These are phyloP conservation scores for Metallyticus violacea DNA, from an alignment of 2,888 invertebrate species.

Conservation along the genomic window DNA sequence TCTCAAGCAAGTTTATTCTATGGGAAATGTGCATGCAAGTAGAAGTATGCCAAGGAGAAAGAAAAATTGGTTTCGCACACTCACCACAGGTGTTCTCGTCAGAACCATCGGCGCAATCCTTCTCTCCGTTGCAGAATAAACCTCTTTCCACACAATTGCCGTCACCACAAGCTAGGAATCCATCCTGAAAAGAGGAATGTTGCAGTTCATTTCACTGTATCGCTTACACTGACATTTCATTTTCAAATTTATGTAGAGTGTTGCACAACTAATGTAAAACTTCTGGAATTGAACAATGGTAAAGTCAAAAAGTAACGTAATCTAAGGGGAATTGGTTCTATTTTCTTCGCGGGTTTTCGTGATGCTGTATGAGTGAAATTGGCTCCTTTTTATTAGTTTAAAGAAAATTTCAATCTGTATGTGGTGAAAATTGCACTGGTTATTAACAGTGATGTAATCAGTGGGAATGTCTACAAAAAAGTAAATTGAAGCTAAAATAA, in stretches of 20 bases:
- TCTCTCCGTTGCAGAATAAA: constrained; percentile 90
- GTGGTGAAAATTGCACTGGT: too few species aligned
- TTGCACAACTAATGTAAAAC: neutral
- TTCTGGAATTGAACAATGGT: neutral
- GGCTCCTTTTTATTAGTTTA: too few species aligned
- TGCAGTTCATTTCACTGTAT: neutral
- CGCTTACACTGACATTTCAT: neutral
- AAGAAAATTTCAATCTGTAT: too few species aligned
- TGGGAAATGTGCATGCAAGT: neutral
- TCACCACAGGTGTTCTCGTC: constrained; percentile 89
- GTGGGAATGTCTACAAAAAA: too few species aligned
- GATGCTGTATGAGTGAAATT: too few species aligned
- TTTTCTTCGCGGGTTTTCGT: too few species aligned
- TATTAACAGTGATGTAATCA: too few species aligned
- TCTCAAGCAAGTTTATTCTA: neutral
- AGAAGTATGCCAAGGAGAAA: neutral
- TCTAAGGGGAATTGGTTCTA: too few species aligned
- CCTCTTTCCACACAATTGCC: constrained; percentile 82
- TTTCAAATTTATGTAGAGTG: neutral
- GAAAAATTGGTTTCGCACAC: constrained; percentile 42
- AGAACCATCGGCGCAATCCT: constrained; percentile 83
- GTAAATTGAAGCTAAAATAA: too few species aligned
- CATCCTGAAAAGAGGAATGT: constrained; percentile 56
- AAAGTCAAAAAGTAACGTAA: neutral
- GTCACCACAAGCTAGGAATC: constrained; percentile 84